These are phyloP conservation scores for Danio jaintianensis DNA, from an alignment of 2,797 vertebrate genomes.

Conservation along the genomic window DNA sequence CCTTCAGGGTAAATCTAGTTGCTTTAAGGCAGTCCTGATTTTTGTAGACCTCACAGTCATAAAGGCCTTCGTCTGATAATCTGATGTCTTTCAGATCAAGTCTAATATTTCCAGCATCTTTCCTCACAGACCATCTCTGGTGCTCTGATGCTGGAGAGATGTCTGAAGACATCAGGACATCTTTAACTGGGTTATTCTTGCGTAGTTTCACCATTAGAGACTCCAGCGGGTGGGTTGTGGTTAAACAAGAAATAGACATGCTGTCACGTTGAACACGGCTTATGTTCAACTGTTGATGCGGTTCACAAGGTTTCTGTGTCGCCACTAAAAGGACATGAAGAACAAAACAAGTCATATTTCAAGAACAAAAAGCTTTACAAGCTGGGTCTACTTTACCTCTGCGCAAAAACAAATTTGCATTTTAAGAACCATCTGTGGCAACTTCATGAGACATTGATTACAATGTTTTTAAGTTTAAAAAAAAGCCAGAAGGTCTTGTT, in stretches of 20 bases:
- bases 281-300: background rate
- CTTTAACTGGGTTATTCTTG: background rate
- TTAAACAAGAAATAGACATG: slow-evolving; percentile 8
- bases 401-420: no score
- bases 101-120: background rate
- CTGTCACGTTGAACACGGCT: background rate
- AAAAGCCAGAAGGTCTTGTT: no score
- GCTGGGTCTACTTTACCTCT: no score
- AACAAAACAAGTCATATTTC: no score
- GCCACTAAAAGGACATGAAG: no score
- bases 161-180: background rate
- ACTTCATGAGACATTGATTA: no score
- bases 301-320: no score
- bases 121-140: slow-evolving; percentile 23
- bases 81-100: slow-evolving; percentile 1
- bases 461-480: no score
- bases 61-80: background rate
- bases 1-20: background rate
- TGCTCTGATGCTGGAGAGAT: background rate
- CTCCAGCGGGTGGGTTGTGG: background rate
- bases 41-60: slow-evolving; percentile 23
- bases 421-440: no score
- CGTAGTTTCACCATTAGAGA: background rate
- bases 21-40: background rate
- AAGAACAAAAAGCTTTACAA: no score